phyloP scores from a whole-genome alignment of 1,140 invertebrate species.

The Achatina immaculata region DNA sequence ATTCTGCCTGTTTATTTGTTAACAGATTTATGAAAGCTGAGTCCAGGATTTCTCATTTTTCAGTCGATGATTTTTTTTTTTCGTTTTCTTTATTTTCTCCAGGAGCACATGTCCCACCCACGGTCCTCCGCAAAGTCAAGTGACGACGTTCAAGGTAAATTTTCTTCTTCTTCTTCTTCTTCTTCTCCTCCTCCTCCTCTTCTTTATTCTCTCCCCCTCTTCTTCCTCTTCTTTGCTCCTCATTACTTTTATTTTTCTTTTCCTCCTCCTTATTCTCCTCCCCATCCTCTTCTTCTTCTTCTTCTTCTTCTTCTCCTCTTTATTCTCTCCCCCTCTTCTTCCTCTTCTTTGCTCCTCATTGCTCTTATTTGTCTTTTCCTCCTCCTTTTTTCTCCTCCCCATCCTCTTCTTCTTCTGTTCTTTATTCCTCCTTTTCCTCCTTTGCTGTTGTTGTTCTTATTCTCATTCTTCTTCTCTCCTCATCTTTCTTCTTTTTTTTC shows the following conservation, averaged over 20 bases:
- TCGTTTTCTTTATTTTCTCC: no score
- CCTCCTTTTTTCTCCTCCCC: not conserved
- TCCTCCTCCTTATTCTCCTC: not conserved
- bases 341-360: not conserved
- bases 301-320: not conserved
- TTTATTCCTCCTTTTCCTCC: not conserved
- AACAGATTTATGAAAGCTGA: not conserved
- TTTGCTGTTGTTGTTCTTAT: not conserved
- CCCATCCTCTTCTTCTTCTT: not conserved
- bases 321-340: not conserved
- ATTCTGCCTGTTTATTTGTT: not conserved
- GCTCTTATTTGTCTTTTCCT: not conserved
- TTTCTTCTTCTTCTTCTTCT: no score
- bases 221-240: not conserved
- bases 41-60: not conserved
- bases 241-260: conserved; percentile 4
- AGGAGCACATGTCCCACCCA: no score
- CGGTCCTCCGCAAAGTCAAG: no score
- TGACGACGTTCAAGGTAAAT: no score
- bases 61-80: not conserved
- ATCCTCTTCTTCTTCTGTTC: conserved; percentile 1
- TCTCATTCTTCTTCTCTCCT: not conserved
- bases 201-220: not conserved
- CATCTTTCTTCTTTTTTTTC: not conserved
- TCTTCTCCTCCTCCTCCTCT: not conserved